Base-by-base conservation (phyloP, 2,113 vertebrate species). In the Mus pahari region DNA sequence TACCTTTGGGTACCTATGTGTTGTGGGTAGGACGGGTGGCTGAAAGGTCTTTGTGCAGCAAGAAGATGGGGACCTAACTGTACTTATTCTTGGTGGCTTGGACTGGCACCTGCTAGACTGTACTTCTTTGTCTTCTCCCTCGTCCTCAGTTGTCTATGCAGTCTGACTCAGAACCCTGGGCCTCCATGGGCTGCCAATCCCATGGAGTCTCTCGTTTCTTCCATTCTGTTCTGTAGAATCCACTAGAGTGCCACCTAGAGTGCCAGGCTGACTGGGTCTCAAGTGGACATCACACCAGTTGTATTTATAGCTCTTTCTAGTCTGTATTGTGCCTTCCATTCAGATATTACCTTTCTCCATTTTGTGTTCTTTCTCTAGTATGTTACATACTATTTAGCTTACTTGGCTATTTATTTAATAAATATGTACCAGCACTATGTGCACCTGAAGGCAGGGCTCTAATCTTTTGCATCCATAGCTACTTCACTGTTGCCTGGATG, bases 361-460 rank as follows among this genome's bases (percentile, higher is more conserved):
- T 31, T 12, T 24, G 13, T 78, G 64, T 53, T 84, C 64, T 68
- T 36, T 42, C 5, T 42, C 33, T 26, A 73, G 64, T 17, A 68
- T 42, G 58, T 39, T 89, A 39, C 2, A 60, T 42, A 48, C 62
- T 84, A 1, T 64, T 89, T 73, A 90, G 42, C 86, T 90, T 92
- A 66, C 75, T 77, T 79, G 64, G 48, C 50, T 88, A 5, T 94
- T 90, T 82, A 53, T 84, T 90, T 66, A 62, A 78, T 68, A 39
- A 20, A n/a, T 75, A 75, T 22, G 1, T 42, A 4, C 36, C n/a
- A 42, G 17, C 26, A 10, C 20, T 45, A 75, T 58, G 0, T 73
- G 26, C 13, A 74, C 55, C 7, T n/a, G 70, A 64, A 91, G 78
- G 64, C 58, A 96, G 58, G 31, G 86, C 89, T 86, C 86, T 94